Evolutionary conservation across 2,797 vertebrate genomes (phyloP).

Genomic region (Coreius guichenoti): DNA sequence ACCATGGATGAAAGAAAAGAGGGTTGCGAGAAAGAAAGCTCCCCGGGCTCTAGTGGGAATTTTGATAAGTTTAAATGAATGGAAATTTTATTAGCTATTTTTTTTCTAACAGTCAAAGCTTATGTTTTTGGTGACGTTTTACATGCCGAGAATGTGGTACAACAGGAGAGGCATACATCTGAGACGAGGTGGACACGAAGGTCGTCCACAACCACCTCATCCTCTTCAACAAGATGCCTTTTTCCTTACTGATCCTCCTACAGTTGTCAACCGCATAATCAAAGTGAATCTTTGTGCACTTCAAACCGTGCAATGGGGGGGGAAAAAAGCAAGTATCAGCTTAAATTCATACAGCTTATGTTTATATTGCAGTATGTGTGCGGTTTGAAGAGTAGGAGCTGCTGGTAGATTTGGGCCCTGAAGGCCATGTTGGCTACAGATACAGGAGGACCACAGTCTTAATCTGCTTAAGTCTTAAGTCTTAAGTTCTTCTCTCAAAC

Average conservation of each 20-base stretch:
- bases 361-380: conserved; percentile 29
- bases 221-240: conserved; percentile 13
- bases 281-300: conserved; percentile 35
- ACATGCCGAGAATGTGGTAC: conserved; percentile 46
- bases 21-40: conserved; percentile 86
- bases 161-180: conserved; percentile 22
- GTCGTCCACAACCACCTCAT: conserved; percentile 10
- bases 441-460: conserved; percentile 78
- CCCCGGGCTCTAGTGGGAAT: conserved; percentile 87
- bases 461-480: conserved; percentile 85
- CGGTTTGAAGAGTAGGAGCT: conserved; percentile 15
- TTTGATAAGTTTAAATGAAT: conserved; percentile 92
- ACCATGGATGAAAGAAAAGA: conserved; percentile 96
- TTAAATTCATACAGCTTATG: conserved; percentile 12
- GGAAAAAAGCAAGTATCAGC: neutral
- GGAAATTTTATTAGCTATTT: conserved; percentile 83
- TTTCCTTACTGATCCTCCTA: conserved; percentile 31
- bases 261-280: conserved; percentile 22
- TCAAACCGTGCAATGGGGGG: conserved; percentile 9
- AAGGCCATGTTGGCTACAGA: conserved; percentile 85
- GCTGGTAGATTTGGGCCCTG: conserved; percentile 60
- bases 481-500: conserved; percentile 74
- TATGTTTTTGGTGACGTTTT: conserved; percentile 74
- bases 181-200: conserved; percentile 41
- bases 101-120: conserved; percentile 77